Base-by-base conservation (phyloP, 1,140 invertebrate species). In the Pemphigus obesinymphae region DNA sequence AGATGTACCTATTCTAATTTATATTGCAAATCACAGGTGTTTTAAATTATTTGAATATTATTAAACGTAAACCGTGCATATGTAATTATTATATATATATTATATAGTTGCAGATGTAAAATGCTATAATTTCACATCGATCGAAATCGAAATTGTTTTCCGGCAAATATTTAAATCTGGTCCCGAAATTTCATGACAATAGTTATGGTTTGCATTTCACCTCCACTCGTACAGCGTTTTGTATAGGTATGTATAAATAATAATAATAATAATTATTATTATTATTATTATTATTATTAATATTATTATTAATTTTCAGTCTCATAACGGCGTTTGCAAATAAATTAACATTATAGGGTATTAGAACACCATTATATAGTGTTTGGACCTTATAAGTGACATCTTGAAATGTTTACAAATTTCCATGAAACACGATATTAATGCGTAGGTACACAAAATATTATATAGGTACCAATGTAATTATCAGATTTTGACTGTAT, bases 401-500 rank as follows among this genome's bases (percentile, higher is more conserved):
- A 66, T 34, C 63, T 66, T 37, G 34, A 66, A 34, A 66, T 34
- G 34, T 15, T 66, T 31, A 66, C 63, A 66, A 66, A 66, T 66
- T 37, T 66, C 34, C 63, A 66, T 66, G n/a, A 66, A 66, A 66
- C 63, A 66, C 63, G 63, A 66, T 66, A 31, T 66, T 66, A 37
- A 66, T 66, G 13, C 34, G 17, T n/a, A 31, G 0, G 58, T 66
- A 66, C 63, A n/a, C n/a, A n/a, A n/a, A n/a, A n/a, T n/a, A n/a
- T n/a, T n/a, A n/a, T n/a, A n/a, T n/a, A 23, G 37, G 31, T 66
- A 66, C 34, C 10, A 37, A n/a, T 66, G 31, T 66, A 66, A 37
- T 66, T 66, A 37, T 37, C 63, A 66, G 63, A 66, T 66, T 37
- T 66, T 1, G 31, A 66, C 63, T 66, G 20, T 66, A 37, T 66